Conservation (phyloP, 2,888 invertebrate species). For the Nebria brevicollis region DNA sequence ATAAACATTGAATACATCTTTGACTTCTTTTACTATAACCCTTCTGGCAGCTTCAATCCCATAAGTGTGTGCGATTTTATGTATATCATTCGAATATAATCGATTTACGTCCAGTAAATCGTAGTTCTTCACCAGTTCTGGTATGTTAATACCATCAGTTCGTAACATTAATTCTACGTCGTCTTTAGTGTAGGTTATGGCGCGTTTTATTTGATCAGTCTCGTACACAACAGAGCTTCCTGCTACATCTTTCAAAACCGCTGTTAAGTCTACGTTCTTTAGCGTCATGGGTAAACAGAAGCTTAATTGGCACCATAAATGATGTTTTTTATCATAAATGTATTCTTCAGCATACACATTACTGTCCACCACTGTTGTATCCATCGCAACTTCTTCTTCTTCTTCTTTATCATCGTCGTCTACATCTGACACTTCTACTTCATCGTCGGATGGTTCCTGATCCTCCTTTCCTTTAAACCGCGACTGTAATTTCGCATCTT, state of each 20-base stretch:
- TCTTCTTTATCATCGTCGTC: slow-evolving; percentile 65
- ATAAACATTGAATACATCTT: slow-evolving; percentile 96
- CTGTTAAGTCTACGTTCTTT: slow-evolving; percentile 79
- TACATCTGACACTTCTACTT: slow-evolving; percentile 69
- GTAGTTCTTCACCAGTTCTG: slow-evolving; percentile 87
- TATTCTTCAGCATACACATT: slow-evolving; percentile 67
- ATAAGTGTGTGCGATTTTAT: slow-evolving; percentile 87
- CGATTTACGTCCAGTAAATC: slow-evolving; percentile 81
- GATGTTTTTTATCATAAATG: slow-evolving; percentile 77
- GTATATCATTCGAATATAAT: slow-evolving; percentile 94
- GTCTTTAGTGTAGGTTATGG: slow-evolving; percentile 80
- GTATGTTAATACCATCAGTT: slow-evolving; percentile 95
- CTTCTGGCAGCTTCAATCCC: slow-evolving; percentile 96
- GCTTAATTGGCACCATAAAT: slow-evolving; percentile 86
- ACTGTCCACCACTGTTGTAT: slow-evolving; percentile 58
- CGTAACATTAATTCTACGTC: slow-evolving; percentile 73
- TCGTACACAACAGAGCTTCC: slow-evolving; percentile 80
- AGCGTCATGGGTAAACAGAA: slow-evolving; percentile 72
- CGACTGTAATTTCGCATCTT: slow-evolving; percentile 61
- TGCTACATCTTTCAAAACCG: slow-evolving; percentile 77
- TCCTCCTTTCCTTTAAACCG: slow-evolving; percentile 61
- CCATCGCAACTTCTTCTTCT: slow-evolving; percentile 59
- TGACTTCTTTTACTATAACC: slow-evolving; percentile 93
- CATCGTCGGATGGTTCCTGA: slow-evolving; percentile 65
- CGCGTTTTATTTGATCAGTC: slow-evolving; percentile 82